Base-by-base conservation (phyloP, 23 tunicate species). In the Ascidia mentula region DNA sequence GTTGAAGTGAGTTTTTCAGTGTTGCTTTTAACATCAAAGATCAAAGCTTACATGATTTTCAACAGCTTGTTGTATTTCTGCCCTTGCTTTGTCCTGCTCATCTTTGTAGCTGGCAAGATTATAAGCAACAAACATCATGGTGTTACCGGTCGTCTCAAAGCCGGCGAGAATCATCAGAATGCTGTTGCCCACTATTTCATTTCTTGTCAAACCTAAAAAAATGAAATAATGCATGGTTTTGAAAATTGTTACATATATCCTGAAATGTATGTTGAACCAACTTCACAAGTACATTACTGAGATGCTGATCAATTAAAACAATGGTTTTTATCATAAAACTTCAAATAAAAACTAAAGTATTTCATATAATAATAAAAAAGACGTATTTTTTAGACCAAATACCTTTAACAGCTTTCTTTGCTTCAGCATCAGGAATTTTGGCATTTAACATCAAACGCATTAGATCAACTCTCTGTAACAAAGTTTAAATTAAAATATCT, bases 141-240 rank as follows among this genome's bases (percentile, higher is more conserved):
- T 53, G 70, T 87, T 87, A 37, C 79, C 89, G 45, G 97, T 79
- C 15, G 91, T 92, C 40, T 92, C 97, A 40, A 72, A 92, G 13
- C 97, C 97, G 38, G 97, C 97, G 24, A 82, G 37, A 33, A 92
- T 75, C 92, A 92, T 87, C 46, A 92, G 61, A 77, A 87, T 76
- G 22, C 83, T 46, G 72, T 92, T 92, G 34, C 89, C 89, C 40
- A 87, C 65, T 22, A 92, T 84, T 79, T 92, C 97, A 3, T 40
- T 45, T 28, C 84, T 36, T 4, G 92, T 92, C 79, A 92, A 26
- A 34, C 97, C 97, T 91, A 32, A 8, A 53, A 20, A 5, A 53
- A 9, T 20, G 15, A 12, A 12, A 42, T 42, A 12, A 42, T 42
- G 12, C 15, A 26, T 5, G 28, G 13, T 20, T 53, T 20, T 5